These are phyloP conservation scores for Labeo catla DNA, from an alignment of 2,113 vertebrate genomes.

Conservation along the genomic window DNA sequence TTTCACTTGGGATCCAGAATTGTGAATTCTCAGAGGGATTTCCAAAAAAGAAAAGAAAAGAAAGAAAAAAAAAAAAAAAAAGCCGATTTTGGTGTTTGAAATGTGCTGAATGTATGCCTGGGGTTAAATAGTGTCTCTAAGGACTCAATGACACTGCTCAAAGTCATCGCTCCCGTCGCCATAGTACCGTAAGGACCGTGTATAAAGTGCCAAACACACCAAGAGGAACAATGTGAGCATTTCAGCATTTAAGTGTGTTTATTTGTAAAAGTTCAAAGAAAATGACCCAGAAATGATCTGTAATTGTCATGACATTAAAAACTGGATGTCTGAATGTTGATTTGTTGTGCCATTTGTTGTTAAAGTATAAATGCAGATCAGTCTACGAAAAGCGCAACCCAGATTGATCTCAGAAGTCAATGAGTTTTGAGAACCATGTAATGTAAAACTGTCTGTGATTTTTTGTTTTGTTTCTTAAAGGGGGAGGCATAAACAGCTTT, in stretches of 20 bases:
- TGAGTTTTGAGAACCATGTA: not conserved
- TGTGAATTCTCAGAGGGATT: not conserved
- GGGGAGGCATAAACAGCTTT: not conserved
- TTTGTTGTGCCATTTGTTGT: conserved; percentile 5
- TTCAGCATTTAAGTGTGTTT: conserved; percentile 2
- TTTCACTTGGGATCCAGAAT: not conserved
- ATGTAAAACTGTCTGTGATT: not conserved
- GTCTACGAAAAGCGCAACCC: not conserved
- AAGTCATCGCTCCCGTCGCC: not conserved
- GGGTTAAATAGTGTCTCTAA: not conserved
- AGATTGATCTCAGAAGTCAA: not conserved
- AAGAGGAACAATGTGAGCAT: not conserved
- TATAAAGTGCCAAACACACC: conserved; percentile 11
- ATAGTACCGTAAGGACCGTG: not conserved
- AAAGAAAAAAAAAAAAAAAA: not conserved
- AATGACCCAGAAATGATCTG: not conserved
- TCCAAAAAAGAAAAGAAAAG: not conserved
- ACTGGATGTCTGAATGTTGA: not conserved
- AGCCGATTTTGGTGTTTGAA: not conserved
- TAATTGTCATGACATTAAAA: not conserved
- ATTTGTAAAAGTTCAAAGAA: not conserved
- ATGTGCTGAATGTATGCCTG: not conserved
- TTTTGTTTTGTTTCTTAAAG: not conserved
- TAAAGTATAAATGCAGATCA: not conserved
- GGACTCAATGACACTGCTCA: not conserved